These are phyloP conservation scores for Tenrec ecaudatus DNA, from an alignment of 2,113 vertebrate genomes.

Conservation along the genomic window DNA sequence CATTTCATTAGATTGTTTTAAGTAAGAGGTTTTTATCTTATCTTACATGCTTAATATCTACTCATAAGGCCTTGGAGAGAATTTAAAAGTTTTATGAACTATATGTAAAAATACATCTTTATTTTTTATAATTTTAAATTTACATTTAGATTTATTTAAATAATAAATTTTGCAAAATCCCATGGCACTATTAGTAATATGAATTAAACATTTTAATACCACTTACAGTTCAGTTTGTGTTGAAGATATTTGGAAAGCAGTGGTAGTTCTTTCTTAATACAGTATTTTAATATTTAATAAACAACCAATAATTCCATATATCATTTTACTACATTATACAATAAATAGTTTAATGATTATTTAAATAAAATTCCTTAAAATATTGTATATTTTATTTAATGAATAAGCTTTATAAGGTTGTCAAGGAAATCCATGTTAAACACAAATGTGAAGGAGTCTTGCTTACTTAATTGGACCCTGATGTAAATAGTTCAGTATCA, in stretches of 20 bases:
- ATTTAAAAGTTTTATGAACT: not conserved
- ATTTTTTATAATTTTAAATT: not conserved
- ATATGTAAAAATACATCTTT: not conserved
- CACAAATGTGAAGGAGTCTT: not conserved
- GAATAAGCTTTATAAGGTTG: not conserved
- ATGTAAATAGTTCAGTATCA: not conserved
- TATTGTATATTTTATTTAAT: constrained; percentile 1
- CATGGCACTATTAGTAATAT: not conserved
- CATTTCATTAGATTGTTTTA: not conserved
- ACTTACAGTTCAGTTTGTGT: not conserved
- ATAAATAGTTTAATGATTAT: not conserved
- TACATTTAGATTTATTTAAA: not conserved
- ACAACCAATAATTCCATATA: not conserved
- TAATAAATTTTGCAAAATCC: not conserved
- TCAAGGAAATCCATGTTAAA: not conserved
- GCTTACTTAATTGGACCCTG: not conserved
- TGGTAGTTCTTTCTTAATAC: not conserved
- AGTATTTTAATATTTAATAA: constrained; percentile 19
- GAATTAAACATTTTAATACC: not conserved
- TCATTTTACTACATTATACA: constrained; percentile 16
- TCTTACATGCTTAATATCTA: not conserved
- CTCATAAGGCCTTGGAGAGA: not conserved
- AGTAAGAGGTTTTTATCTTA: not conserved
- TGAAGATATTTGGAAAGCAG: not conserved
- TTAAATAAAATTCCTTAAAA: not conserved